Evolutionary conservation across 2,888 invertebrate species (phyloP), one percentile per base, ranked within the genome.

Genomic region (Tinea semifulvella): DNA sequence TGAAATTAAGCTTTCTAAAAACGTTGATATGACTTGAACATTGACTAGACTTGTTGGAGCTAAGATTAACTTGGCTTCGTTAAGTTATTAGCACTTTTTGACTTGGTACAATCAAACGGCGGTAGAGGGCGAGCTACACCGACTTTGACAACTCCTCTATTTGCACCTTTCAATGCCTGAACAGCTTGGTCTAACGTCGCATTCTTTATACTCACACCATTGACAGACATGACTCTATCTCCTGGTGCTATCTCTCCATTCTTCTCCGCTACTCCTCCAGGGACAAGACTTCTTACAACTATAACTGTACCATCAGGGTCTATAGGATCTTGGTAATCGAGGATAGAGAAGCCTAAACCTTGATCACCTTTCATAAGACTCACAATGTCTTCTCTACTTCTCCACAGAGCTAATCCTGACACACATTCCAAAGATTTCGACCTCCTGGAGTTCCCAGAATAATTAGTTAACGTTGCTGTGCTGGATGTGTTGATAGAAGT

Each of bases 301-400:
- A 98, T 98, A 55, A 98, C 96, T 53, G 96, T 96, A 60, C 96
- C 94, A 59, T 90, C 90, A 46, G 95, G 88, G 81, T 98, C 97
- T 62, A 96, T 84, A 28, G 98, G 98, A 80, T 99, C 98, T 86
- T 96, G 96, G 76, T 96, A 96, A 77, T 96, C 99, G 51, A 99
- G 85, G 61, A 99, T 96, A 54, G 97, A 97, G 84, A 99, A 99
- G 50, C 99, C 99, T 49, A 99, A 88, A 43, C 99, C 99, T 58
- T 94, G 88, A 63, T 97, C 96, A 53, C 94, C 94, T 82, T 99
- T 99, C 47, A 89, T 84, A 50, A 99, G 85, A 66, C 95, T 90
- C 50, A 99, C 91, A 57, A 92, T 89, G 56, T 96, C 93, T 49
- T 97, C 91, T 59, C 95, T 94, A 50, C 91, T 92, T 60, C 92